Base-by-base conservation (phyloP, 2,888 invertebrate genomes). In the Trimorus sp. region DNA sequence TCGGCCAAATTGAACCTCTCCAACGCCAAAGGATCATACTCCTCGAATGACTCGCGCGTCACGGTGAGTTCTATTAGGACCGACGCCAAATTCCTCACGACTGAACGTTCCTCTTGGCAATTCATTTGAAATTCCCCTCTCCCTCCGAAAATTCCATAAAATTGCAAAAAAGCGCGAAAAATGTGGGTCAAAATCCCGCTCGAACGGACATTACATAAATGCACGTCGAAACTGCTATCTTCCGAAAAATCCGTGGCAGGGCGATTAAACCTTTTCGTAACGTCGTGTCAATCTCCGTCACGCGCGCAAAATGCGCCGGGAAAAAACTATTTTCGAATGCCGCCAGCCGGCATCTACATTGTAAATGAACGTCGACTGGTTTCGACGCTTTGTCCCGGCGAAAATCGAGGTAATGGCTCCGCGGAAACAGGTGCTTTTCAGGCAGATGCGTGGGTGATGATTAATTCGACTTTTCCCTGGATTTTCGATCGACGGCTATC, bases 11-110 rank as follows among this genome's bases (percentile, higher is more conserved):
- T 87, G 87, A 88, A 89, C 88, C 87, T 88, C 89, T 87, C 84
- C 90, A 88, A 86, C 86, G 87, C 86, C 88, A 85, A 87, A 88
- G 89, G 89, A 89, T 90, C 90, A 87, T 86, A 86, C 87, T 88
- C 88, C 87, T 89, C 89, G 88, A 88, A 88, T 87, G 88, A 90
- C 87, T 88, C 88, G 89, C 89, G 89, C 87, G 88, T 87, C 86
- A 89, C 86, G 90, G 91, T 91, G 88, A 91, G 91, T 90, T 86
- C 82, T 74, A 60, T 60, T 42, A 62, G 36, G 42, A n/a, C 45
- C 40, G 51, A 63, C 26, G 12, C 49, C 63, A 16, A 54, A 71
- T 62, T 58, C 42, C 16, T 4, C 26, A 26, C 26, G 4, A 26
- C 26, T 26, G 26, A 26, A 4, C 26, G 26, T 4, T 26, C 4